Conservation (phyloP, 1,140 invertebrate genomes). For the Leptonema lineaticorne region DNA sequence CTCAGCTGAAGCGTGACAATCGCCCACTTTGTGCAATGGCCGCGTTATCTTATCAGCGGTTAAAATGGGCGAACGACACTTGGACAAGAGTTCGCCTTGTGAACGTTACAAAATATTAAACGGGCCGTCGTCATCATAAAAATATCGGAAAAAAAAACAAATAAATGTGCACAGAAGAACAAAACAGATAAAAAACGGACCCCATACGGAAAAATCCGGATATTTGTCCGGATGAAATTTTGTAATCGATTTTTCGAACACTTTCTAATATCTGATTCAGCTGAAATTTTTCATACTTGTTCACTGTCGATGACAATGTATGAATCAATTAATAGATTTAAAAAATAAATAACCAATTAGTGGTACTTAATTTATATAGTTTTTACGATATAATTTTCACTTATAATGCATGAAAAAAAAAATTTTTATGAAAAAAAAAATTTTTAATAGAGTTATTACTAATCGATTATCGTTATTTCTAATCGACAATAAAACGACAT, state of each 20-base stretch:
- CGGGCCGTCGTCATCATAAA: neutral
- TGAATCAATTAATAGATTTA: too few relatives aligned
- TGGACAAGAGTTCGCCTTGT: conserved; percentile 13
- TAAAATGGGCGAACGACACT: conserved; percentile 7
- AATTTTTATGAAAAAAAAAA: too few relatives aligned
- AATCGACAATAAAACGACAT: too few relatives aligned
- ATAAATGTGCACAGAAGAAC: neutral
- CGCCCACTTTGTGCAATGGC: conserved; percentile 21
- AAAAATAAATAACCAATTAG: too few relatives aligned
- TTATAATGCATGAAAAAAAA: too few relatives aligned
- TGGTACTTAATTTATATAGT: too few relatives aligned
- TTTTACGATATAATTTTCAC: too few relatives aligned
- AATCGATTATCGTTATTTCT: too few relatives aligned
- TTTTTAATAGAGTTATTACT: too few relatives aligned
- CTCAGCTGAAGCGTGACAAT: neutral
- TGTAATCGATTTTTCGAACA: neutral
- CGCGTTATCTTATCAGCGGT: conserved; percentile 20
- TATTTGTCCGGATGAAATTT: neutral
- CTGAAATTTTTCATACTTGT: too few relatives aligned
- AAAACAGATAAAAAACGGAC: neutral
- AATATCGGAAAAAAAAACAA: neutral
- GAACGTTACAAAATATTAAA: conserved; percentile 1
- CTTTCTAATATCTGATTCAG: too few relatives aligned
- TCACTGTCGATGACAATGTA: too few relatives aligned
- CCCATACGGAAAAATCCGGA: neutral